These are phyloP conservation scores for Volucella bombylans DNA, from an alignment of 2,888 invertebrate genomes.

Conservation along the genomic window DNA sequence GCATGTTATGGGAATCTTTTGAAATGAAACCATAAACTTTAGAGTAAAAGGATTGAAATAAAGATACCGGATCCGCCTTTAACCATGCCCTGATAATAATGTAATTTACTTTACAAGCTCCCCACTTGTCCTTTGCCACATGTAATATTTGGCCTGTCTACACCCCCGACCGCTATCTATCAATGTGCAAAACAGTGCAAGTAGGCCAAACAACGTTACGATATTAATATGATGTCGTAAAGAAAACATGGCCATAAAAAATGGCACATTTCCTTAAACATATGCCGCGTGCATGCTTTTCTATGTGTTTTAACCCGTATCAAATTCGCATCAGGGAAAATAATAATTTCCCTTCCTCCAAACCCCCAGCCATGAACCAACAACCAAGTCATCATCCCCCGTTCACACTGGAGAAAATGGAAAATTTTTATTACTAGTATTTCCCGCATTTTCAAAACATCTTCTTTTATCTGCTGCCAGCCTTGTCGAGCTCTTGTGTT, in stretches of 20 bases:
- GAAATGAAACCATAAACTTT: slow-evolving; percentile 73
- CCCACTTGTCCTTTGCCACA: neutral
- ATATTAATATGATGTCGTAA: slow-evolving; percentile 73
- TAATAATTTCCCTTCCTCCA: slow-evolving; percentile 66
- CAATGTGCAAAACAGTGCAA: slow-evolving; percentile 41
- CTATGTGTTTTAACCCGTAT: slow-evolving; percentile 70
- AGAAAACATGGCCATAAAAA: slow-evolving; percentile 71
- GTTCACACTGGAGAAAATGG: slow-evolving; percentile 62
- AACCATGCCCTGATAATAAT: slow-evolving; percentile 65
- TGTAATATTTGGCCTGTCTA: neutral
- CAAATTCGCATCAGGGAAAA: slow-evolving; percentile 73
- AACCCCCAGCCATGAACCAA: neutral
- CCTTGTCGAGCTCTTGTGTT: slow-evolving; percentile 48
- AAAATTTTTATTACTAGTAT: slow-evolving; percentile 74
- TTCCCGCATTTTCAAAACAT: slow-evolving; percentile 71
- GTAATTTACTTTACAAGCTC: slow-evolving; percentile 63
- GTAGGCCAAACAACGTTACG: slow-evolving; percentile 71
- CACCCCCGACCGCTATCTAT: slow-evolving; percentile 6
- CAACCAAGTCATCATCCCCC: neutral
- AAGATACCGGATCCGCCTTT: slow-evolving; percentile 56
- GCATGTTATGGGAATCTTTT: slow-evolving; percentile 64
- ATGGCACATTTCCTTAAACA: slow-evolving; percentile 73
- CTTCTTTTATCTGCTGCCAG: slow-evolving; percentile 68
- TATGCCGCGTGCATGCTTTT: slow-evolving; percentile 71
- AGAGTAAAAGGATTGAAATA: slow-evolving; percentile 73